Evolutionary conservation across 2,113 vertebrate genomes (phyloP).

Genomic region (Mesoclemmys tuberculata): DNA sequence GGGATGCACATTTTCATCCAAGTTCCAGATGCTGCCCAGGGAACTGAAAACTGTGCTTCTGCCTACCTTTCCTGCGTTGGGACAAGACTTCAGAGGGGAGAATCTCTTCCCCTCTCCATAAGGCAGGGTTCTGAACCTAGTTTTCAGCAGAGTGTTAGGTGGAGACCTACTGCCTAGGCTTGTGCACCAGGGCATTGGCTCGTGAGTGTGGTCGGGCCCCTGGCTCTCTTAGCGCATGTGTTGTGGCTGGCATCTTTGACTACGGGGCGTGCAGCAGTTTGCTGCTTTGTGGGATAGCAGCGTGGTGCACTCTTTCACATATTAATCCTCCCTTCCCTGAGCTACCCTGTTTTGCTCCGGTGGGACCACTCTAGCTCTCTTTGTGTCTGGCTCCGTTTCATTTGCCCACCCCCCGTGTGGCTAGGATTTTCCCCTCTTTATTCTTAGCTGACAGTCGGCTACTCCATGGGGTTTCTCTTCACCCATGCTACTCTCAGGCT

Average conservation of each 20-base stretch:
- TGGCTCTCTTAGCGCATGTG: background rate
- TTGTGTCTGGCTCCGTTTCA: background rate
- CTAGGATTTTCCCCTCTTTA: background rate
- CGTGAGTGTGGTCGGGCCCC: background rate
- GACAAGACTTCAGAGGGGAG: background rate
- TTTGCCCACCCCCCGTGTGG: background rate
- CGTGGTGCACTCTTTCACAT: background rate
- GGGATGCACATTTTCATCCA: accelerated
- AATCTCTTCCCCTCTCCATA: background rate
- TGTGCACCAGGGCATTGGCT: background rate
- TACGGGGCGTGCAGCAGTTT: background rate
- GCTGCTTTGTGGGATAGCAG: background rate
- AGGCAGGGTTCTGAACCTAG: accelerated
- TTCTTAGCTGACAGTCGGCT: background rate
- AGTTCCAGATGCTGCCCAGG: background rate
- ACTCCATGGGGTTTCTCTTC: background rate
- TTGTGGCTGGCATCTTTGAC: background rate
- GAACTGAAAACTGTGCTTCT: background rate
- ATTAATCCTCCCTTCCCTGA: background rate
- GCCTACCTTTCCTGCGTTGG: background rate
- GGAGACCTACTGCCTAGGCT: background rate
- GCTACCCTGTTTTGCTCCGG: background rate
- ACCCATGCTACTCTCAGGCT: background rate
- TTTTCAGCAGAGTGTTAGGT: background rate
- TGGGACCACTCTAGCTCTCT: background rate